A percentile compares a stretch with the other conserved stretches of the same genome.
These are phyloP conservation scores for Mythimna loreyi DNA, from an alignment of 2,888 invertebrate species.

Conservation along the genomic window DNA sequence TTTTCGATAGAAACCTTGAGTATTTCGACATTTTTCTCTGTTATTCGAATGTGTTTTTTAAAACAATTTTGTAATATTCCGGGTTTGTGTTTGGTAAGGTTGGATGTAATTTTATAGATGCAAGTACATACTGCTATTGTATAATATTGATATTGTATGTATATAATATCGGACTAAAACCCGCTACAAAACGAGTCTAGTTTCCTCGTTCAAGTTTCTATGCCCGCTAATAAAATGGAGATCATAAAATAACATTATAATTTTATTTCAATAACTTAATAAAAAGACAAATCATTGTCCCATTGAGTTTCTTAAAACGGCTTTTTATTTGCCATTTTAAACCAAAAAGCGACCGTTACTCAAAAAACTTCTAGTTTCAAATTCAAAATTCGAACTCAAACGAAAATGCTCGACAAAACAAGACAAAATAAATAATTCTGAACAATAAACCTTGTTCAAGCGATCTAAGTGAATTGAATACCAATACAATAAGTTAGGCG, in stretches of 20 bases:
- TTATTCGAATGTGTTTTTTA: slow-evolving; percentile 40
- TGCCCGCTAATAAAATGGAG: neutral
- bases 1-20: slow-evolving; percentile 61
- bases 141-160: neutral
- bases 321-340: neutral
- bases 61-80: slow-evolving; percentile 57
- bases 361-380: neutral
- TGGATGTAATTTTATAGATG: slow-evolving; percentile 17
- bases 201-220: neutral
- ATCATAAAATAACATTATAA: neutral
- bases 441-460: slow-evolving; percentile 45
- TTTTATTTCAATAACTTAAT: no score
- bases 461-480: slow-evolving; percentile 65
- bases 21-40: slow-evolving; percentile 56
- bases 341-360: neutral
- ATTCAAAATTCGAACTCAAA: neutral
- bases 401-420: slow-evolving; percentile 4
- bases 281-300: neutral
- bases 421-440: slow-evolving; percentile 56
- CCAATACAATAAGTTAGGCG: slow-evolving; percentile 77
- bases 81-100: slow-evolving; percentile 31
- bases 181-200: neutral
- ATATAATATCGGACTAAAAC: neutral
- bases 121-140: slow-evolving; percentile 2
- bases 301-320: neutral